Evolutionary conservation across 2,888 invertebrate species (phyloP).

Genomic region (Xylota sylvarum): DNA sequence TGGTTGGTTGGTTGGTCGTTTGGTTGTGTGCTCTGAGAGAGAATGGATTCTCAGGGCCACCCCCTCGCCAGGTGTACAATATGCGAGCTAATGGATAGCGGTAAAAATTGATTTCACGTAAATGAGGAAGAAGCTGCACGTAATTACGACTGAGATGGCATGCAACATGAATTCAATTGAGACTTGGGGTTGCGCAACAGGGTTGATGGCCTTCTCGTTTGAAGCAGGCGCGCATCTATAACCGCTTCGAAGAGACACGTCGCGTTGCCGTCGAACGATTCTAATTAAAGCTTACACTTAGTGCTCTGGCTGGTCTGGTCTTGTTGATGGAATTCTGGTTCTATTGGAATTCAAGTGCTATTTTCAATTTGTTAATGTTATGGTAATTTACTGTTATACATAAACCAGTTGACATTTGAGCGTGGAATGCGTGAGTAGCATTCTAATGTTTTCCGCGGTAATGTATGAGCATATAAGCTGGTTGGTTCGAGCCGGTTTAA

Average conservation of each 20-base stretch:
- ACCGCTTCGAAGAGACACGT: neutral
- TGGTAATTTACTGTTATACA: conserved; percentile 69
- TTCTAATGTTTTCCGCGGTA: conserved; percentile 4
- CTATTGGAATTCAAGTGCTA: conserved; percentile 52
- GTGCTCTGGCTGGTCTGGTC: neutral
- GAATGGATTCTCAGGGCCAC: conserved; percentile 59
- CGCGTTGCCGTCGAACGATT: conserved; percentile 10
- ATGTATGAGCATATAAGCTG: neutral
- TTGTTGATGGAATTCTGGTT: conserved; percentile 22
- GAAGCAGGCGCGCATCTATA: conserved; percentile 42
- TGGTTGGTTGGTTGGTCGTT: conserved; percentile 60
- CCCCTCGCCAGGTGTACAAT: neutral
- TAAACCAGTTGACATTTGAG: conserved; percentile 72
- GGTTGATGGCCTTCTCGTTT: conserved; percentile 49
- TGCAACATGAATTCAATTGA: conserved; percentile 37
- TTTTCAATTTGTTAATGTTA: conserved; percentile 54
- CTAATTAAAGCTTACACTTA: conserved; percentile 16
- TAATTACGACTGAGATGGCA: conserved; percentile 62
- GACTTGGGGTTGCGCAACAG: conserved; percentile 51
- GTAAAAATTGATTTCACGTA: conserved; percentile 66
- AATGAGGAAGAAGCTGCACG: conserved; percentile 72
- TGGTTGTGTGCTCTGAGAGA: conserved; percentile 16
- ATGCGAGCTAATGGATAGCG: conserved; percentile 54
- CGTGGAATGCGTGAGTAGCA: conserved; percentile 55
- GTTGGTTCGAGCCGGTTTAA: neutral